A percentile compares a stretch with the other conserved stretches of the same genome.
These are phyloP conservation scores for Melanostigma gelatinosum DNA, from an alignment of 2,113 vertebrate genomes.

Conservation along the genomic window DNA sequence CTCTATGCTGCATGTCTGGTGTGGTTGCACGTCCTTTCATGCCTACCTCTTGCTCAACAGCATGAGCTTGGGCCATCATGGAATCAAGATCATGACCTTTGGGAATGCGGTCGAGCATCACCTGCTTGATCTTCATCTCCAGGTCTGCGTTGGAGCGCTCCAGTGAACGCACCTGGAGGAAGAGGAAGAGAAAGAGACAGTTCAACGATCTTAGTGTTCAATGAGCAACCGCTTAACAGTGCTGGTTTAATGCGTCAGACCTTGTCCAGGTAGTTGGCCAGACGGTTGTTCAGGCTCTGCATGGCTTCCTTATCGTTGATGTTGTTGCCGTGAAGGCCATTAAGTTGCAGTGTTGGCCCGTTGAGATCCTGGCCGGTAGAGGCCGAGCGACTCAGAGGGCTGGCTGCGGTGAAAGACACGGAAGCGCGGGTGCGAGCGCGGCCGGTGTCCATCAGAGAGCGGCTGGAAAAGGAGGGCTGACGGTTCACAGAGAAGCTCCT, in stretches of 20 bases:
- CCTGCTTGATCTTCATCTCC: constrained; percentile 86
- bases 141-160: constrained; percentile 85
- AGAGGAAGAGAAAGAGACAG: background rate
- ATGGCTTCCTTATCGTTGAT: constrained; percentile 90
- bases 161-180: constrained; percentile 78
- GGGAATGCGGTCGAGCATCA: constrained; percentile 83
- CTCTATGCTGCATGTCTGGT: background rate
- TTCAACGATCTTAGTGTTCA: constrained; percentile 14
- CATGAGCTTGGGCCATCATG: constrained; percentile 84
- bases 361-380: constrained; percentile 82
- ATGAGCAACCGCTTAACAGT: constrained; percentile 22
- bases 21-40: background rate
- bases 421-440: constrained; percentile 77
- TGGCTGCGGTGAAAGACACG: constrained; percentile 71
- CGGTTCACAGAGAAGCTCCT: constrained; percentile 77
- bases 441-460: constrained; percentile 80
- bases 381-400: constrained; percentile 75
- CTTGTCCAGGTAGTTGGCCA: constrained; percentile 88
- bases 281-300: constrained; percentile 91
- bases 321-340: constrained; percentile 77
- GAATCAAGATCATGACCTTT: constrained; percentile 84
- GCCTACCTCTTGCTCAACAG: constrained; percentile 83
- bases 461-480: constrained; percentile 83
- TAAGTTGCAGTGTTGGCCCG: constrained; percentile 70
- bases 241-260: constrained; percentile 38